Base-by-base conservation (phyloP, 2,888 invertebrate species). In the Isotomurus palustris region DNA sequence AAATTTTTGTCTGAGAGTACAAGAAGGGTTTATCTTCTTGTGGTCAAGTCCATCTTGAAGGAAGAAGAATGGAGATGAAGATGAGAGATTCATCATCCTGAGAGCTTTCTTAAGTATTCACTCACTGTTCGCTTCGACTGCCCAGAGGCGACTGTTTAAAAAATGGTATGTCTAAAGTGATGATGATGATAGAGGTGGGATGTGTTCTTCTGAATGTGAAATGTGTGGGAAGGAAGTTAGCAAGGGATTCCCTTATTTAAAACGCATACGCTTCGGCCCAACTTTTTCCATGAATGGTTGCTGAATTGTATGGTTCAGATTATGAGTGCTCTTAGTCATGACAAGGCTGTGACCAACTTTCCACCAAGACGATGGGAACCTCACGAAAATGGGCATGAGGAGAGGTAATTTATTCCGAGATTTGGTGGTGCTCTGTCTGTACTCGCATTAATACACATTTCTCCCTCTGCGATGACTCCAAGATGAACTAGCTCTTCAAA, bases 91-190 rank as follows among this genome's bases (percentile, higher is more conserved):
- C 38, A 50, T 50, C 50, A 50, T 50, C 35, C 47, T 50, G 22
- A 5, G 6, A 22, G 43, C 21, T 43, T 14, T 8, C 14, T 32
- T 32, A 14, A 14, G 8, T 32, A 14, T 10, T 8, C 8, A 21
- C 24, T 43, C 43, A 43, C 22, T 43, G 22, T 43, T 38, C 36
- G 3, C 35, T 38, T 35, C 36, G 27, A 36, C 50, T 50, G 50
- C 38, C 50, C 40, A 38, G 38, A 50, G 50, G 50, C 50, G 50
- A 50, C 50, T 50, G 38, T 2, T 24, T 22, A 50, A 50, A 50
- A 50, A 50, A 50, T 50, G 50, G 50, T 50, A 50, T 50, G 50
- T 50, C 50, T 50, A 50, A 50, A 50, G 38, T 40, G 50, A 50
- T 50, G 50, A 50, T 50, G 27, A 45, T 45, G 29, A 45, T 36